These are phyloP conservation scores for Cotesia typhae DNA, from an alignment of 1,140 invertebrate genomes.

Conservation along the genomic window DNA sequence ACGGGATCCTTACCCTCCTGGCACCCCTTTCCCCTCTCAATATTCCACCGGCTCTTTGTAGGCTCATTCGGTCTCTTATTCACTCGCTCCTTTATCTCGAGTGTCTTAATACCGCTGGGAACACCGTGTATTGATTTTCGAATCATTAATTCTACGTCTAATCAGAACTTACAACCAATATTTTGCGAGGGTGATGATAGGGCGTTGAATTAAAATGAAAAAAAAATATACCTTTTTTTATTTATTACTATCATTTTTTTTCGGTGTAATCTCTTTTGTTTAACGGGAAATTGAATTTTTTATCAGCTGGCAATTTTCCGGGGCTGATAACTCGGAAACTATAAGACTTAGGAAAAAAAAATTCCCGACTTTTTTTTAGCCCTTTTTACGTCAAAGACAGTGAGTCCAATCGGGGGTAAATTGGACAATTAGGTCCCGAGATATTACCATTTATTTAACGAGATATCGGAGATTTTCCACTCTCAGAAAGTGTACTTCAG, in stretches of 20 bases:
- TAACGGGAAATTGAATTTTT: too few relatives aligned
- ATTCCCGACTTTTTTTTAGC: too few relatives aligned
- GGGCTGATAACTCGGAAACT: too few relatives aligned
- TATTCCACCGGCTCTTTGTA: conserved; percentile 32
- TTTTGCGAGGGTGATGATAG: conserved; percentile 25
- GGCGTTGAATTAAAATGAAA: conserved; percentile 27
- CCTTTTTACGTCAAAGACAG: too few relatives aligned
- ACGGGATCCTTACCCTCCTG: conserved; percentile 26
- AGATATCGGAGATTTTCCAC: too few relatives aligned
- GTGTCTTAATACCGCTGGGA: conserved; percentile 56
- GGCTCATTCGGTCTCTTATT: conserved; percentile 12
- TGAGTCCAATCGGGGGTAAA: too few relatives aligned
- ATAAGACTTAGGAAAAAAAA: too few relatives aligned
- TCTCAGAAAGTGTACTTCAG: too few relatives aligned
- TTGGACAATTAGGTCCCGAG: too few relatives aligned
- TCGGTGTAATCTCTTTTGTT: neutral
- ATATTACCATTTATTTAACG: too few relatives aligned
- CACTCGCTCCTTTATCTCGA: conserved; percentile 35
- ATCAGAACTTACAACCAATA: conserved; percentile 62
- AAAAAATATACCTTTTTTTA: conserved; percentile 5
- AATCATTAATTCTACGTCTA: conserved; percentile 67
- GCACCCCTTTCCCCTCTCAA: conserved; percentile 27
- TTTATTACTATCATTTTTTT: too few relatives aligned
- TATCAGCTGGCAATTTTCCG: too few relatives aligned
- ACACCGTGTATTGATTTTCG: conserved; percentile 63